These are phyloP conservation scores for Heliconius hewitsoni DNA, from an alignment of 1,140 invertebrate species.

Conservation along the genomic window DNA sequence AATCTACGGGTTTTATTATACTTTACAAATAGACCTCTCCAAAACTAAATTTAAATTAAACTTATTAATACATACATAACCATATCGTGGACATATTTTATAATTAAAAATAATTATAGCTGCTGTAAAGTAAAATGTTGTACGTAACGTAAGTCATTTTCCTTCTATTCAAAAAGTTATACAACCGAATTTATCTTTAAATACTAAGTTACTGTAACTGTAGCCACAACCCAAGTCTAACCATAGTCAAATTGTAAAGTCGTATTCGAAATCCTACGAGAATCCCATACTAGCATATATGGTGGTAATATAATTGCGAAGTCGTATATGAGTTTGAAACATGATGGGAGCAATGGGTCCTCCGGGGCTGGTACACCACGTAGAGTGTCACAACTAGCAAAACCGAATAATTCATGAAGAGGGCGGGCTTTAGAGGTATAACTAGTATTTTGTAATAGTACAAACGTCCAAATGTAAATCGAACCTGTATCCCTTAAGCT, in stretches of 20 bases:
- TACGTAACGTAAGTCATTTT: too few relatives aligned
- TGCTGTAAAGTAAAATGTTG: too few relatives aligned
- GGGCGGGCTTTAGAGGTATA: conserved; percentile 66
- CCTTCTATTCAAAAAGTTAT: background rate
- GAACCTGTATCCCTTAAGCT: conserved; percentile 15
- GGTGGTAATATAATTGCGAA: conserved; percentile 26
- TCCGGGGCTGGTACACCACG: conserved; percentile 43
- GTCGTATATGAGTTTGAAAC: conserved; percentile 23
- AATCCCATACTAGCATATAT: background rate
- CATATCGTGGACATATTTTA: too few relatives aligned
- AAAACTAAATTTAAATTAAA: too few relatives aligned
- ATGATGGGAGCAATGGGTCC: conserved; percentile 42
- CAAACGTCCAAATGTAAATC: background rate
- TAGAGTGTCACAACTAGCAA: conserved; percentile 64
- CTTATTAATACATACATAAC: too few relatives aligned
- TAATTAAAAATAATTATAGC: too few relatives aligned
- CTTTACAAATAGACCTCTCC: too few relatives aligned
- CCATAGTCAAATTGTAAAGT: conserved; percentile 11
- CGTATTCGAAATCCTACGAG: background rate
- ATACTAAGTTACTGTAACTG: background rate
- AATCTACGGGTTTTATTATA: too few relatives aligned
- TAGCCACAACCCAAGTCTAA: background rate
- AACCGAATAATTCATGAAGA: conserved; percentile 73
- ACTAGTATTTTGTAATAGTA: conserved; percentile 64
- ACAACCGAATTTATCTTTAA: background rate